Percentiles rank a stretch among this genome's conserved stretches.
These are phyloP conservation scores for Archips crataeganus DNA, from an alignment of 2,888 invertebrate species.

Conservation along the genomic window DNA sequence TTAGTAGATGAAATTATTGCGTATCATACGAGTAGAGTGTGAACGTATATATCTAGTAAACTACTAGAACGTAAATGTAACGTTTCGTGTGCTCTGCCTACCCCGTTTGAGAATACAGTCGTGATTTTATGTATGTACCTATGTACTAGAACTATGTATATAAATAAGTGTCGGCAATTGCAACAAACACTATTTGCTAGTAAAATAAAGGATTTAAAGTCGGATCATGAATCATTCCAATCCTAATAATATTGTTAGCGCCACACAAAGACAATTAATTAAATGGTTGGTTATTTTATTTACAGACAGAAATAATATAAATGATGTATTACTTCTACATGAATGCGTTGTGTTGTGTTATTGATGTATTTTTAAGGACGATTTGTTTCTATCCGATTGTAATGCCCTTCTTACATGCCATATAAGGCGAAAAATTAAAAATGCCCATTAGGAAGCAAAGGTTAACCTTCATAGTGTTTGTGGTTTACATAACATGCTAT, in stretches of 20 bases:
- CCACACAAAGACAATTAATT: background rate
- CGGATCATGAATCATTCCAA: background rate
- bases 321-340: background rate
- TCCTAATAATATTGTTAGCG: background rate
- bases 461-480: conserved; percentile 43
- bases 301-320: background rate
- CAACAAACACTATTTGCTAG: background rate
- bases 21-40: background rate
- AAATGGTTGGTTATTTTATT: background rate
- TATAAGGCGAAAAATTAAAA: conserved; percentile 54
- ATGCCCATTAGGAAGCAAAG: conserved; percentile 57
- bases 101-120: too few relatives aligned
- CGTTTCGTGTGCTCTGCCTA: too few relatives aligned
- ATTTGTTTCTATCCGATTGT: background rate
- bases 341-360: too few relatives aligned
- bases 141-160: too few relatives aligned
- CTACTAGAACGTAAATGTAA: background rate
- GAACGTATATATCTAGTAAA: background rate
- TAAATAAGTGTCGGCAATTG: too few relatives aligned
- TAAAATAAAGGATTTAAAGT: background rate
- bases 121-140: too few relatives aligned
- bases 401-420: conserved; percentile 46
- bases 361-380: background rate
- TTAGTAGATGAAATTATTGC: too few relatives aligned
- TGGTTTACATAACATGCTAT: conserved; percentile 38